Evolutionary conservation across 2,113 vertebrate species (phyloP).

Genomic region (Hippoglossus stenolepis): DNA sequence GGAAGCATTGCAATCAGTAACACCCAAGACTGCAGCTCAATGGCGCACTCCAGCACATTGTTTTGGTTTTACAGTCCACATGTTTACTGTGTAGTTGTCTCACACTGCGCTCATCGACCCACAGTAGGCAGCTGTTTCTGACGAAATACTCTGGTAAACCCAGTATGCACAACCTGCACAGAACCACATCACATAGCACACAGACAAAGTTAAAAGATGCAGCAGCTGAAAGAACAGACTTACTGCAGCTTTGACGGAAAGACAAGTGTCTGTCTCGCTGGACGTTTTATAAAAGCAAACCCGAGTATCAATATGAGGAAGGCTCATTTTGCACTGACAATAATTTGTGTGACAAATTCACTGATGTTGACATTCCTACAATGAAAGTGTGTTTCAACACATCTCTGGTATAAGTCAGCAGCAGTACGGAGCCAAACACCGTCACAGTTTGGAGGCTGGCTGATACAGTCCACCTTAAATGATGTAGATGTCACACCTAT

Average conservation of each 20-base stretch:
- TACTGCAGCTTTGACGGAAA: neutral
- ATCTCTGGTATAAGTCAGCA: neutral
- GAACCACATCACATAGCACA: too few species aligned
- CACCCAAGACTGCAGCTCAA: neutral
- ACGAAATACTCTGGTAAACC: neutral
- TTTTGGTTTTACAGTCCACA: slow-evolving; percentile 11
- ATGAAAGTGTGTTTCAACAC: neutral
- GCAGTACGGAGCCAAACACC: neutral
- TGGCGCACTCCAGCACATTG: neutral
- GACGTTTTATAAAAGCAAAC: neutral
- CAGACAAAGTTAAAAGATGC: neutral
- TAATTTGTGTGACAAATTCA: neutral
- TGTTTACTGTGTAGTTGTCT: neutral
- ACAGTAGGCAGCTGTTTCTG: neutral
- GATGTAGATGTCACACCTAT: neutral
- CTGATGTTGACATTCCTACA: slow-evolving; percentile 10
- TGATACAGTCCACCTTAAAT: neutral
- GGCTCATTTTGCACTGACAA: neutral
- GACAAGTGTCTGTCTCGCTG: neutral
- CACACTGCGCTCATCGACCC: slow-evolving; percentile 9
- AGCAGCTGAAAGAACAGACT: neutral
- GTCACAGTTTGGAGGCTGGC: neutral
- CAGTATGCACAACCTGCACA: neutral
- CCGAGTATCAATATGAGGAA: neutral
- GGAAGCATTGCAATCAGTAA: neutral